phyloP scores from a whole-genome alignment of 2,113 vertebrate species.

The Mionectes macconnelli region DNA sequence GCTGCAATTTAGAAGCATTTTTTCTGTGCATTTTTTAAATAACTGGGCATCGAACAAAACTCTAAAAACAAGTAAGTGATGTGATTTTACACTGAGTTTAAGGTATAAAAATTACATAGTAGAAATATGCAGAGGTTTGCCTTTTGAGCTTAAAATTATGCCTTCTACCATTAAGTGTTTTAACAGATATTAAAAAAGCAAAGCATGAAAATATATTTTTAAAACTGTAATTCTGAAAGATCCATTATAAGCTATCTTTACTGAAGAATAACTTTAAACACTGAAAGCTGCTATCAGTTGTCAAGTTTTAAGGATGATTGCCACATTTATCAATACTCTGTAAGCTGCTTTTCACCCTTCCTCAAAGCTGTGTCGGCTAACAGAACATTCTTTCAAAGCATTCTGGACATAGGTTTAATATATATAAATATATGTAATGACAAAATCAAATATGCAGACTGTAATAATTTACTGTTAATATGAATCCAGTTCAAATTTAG shows the following conservation, averaged over 20 bases:
- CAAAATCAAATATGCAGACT: not conserved
- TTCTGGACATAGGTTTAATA: not conserved
- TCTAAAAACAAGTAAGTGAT: not conserved
- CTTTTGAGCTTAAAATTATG: not conserved
- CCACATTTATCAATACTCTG: not conserved
- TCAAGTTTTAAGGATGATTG: not conserved
- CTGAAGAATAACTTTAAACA: constrained; percentile 25
- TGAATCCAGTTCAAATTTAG: not conserved
- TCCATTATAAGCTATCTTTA: not conserved
- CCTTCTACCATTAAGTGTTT: not conserved
- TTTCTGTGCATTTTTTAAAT: too few relatives aligned
- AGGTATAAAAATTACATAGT: not conserved
- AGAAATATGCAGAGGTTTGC: not conserved
- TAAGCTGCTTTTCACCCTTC: constrained; percentile 38
- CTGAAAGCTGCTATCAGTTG: not conserved
- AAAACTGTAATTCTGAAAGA: not conserved
- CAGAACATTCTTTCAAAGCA: not conserved
- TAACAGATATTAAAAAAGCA: not conserved
- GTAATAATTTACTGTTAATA: not conserved
- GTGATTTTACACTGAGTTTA: not conserved
- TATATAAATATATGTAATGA: not conserved
- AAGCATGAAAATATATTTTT: not conserved
- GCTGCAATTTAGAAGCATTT: too few relatives aligned
- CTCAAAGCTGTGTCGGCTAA: not conserved
- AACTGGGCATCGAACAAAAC: not conserved